Evolutionary conservation across 2,113 vertebrate genomes (phyloP).

Genomic region (Xiphophorus couchianus): DNA sequence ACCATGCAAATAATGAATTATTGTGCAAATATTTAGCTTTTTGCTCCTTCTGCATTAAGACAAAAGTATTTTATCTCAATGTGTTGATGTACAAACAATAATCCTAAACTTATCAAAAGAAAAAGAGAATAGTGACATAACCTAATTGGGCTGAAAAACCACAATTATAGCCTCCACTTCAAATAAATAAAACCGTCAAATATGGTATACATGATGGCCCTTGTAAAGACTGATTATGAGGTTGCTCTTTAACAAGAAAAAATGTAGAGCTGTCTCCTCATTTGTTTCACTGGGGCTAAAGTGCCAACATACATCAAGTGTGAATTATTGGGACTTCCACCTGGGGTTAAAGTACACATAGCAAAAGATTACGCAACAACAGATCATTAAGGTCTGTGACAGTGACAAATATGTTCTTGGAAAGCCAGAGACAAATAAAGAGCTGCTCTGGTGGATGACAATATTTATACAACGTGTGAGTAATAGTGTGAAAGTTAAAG

Average conservation of each 20-base stretch:
- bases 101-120: background rate
- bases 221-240: conserved; percentile 49
- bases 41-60: background rate
- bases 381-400: too few species aligned
- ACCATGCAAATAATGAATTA: background rate
- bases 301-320: conserved; percentile 35
- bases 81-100: background rate
- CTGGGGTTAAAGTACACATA: conserved; percentile 19
- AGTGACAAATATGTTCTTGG: too few species aligned
- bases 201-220: conserved; percentile 40
- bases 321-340: conserved; percentile 35
- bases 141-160: background rate
- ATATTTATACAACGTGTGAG: background rate
- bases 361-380: conserved; percentile 21
- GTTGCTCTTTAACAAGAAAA: conserved; percentile 49
- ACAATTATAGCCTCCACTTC: conserved; percentile 1
- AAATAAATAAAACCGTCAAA: conserved; percentile 40
- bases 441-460: background rate
- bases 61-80: background rate
- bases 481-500: background rate
- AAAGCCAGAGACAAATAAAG: background rate
- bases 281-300: conserved; percentile 34
- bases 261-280: conserved; percentile 44
- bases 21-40: background rate
- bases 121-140: background rate